Evolutionary conservation across 2,113 vertebrate species (phyloP).

Genomic region (Mobula birostris): DNA sequence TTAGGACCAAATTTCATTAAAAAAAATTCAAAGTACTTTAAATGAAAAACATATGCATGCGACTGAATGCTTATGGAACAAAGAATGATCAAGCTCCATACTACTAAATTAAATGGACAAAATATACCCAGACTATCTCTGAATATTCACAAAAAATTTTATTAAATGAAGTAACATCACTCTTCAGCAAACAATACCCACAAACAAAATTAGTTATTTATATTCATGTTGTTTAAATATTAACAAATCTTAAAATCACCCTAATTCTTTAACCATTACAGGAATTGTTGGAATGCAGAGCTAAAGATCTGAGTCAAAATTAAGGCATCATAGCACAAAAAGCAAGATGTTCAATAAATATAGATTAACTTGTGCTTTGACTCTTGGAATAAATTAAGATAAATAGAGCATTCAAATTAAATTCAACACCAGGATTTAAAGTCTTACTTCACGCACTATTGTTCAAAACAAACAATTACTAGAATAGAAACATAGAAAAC

Average conservation of each 20-base stretch:
- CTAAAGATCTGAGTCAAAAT: background rate
- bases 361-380: background rate
- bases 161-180: background rate
- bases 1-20: background rate
- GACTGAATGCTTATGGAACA: background rate
- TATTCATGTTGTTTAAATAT: background rate
- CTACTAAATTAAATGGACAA: background rate
- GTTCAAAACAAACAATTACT: background rate
- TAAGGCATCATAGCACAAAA: background rate
- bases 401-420: background rate
- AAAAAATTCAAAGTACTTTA: background rate
- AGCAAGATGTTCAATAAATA: background rate
- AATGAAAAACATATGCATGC: background rate
- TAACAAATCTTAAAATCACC: background rate
- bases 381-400: background rate
- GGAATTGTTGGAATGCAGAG: background rate
- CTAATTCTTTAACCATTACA: too few relatives aligned
- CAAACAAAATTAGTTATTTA: background rate
- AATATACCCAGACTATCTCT: background rate
- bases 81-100: background rate
- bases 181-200: background rate
- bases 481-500: too few relatives aligned
- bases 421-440: background rate
- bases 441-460: background rate
- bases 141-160: background rate